These are phyloP conservation scores for Carcharodon carcharias DNA, from an alignment of 2,797 vertebrate genomes.

Conservation along the genomic window DNA sequence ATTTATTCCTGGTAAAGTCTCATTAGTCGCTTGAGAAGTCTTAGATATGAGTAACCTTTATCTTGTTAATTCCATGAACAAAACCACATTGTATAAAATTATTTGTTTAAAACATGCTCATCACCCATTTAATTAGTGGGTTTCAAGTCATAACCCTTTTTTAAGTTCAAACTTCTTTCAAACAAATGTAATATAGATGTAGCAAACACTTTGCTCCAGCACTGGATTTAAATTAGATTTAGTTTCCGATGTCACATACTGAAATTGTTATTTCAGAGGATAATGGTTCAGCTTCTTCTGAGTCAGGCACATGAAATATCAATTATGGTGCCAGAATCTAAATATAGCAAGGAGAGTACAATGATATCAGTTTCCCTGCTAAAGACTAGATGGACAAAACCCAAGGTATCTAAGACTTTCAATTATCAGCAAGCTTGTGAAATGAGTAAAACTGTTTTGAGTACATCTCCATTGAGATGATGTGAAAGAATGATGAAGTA, in stretches of 20 bases:
- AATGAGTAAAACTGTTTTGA: neutral
- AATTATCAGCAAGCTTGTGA: neutral
- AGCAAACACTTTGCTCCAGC: neutral
- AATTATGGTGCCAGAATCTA: neutral
- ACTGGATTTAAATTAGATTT: neutral
- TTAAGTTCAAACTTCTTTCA: neutral
- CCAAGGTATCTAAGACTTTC: neutral
- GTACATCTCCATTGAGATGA: neutral
- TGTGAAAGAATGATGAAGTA: neutral
- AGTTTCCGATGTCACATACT: neutral
- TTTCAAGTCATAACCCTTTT: neutral
- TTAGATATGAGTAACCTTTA: neutral
- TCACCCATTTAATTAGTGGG: neutral
- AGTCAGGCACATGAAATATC: neutral
- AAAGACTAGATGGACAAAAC: neutral
- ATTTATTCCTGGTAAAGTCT: neutral
- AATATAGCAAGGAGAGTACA: neutral
- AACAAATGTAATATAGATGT: neutral
- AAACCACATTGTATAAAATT: neutral
- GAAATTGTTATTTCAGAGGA: conserved; percentile 26
- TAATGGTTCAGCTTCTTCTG: neutral
- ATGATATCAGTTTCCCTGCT: neutral
- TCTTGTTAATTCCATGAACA: neutral
- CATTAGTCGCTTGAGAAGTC: neutral
- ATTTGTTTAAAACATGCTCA: neutral